Evolutionary conservation across 2,113 vertebrate species (phyloP).

Genomic region (Xiphophorus maculatus): DNA sequence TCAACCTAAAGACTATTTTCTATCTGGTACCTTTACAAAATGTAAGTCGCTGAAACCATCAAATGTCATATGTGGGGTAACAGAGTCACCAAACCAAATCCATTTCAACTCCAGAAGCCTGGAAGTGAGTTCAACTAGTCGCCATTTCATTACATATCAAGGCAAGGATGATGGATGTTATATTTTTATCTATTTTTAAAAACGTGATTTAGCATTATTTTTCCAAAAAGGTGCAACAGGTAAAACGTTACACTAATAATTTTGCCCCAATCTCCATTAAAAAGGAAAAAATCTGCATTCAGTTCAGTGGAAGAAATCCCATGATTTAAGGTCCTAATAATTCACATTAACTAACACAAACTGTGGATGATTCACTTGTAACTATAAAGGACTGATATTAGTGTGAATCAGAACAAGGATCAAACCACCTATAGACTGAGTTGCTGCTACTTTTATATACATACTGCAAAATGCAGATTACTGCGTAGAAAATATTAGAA

Average conservation of each 20-base stretch:
- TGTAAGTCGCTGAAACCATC: too few species aligned
- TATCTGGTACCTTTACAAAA: too few species aligned
- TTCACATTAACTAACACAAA: background rate
- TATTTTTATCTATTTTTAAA: background rate
- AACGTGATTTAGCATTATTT: background rate
- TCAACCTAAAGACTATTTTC: too few species aligned
- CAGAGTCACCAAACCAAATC: background rate
- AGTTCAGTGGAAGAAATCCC: background rate
- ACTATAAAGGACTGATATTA: constrained; percentile 15
- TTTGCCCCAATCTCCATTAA: background rate
- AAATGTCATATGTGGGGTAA: background rate
- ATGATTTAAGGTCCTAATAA: background rate
- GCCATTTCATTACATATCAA: background rate
- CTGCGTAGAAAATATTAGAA: constrained; percentile 56
- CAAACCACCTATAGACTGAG: constrained; percentile 21
- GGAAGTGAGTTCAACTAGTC: background rate
- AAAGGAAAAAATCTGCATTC: background rate
- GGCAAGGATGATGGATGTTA: background rate
- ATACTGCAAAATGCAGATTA: constrained; percentile 58
- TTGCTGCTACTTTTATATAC: constrained; percentile 69
- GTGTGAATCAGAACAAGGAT: constrained; percentile 50
- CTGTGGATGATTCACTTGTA: background rate
- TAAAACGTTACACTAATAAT: background rate
- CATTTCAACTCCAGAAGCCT: background rate
- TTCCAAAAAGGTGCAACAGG: background rate